Evolutionary conservation across 2,113 vertebrate species (phyloP), one percentile per base, ranked within the genome.

Genomic region (Phrynocephalus versicolor): DNA sequence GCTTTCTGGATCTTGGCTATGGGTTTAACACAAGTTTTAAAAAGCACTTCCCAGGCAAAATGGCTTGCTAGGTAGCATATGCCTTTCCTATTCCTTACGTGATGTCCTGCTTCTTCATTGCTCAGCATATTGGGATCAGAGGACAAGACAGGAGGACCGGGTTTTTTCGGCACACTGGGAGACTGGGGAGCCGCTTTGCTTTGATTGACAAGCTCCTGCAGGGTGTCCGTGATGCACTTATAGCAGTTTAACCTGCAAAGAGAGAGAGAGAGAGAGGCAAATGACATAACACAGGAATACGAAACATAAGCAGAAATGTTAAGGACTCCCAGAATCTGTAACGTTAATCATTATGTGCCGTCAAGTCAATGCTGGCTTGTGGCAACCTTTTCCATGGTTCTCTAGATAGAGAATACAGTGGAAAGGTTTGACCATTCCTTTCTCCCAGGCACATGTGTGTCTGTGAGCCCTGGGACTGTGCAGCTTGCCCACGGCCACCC

Each of bases 71-170:
- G 0, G 51, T 65, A 62, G 39, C 41, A 2, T 33, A 25, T 57
- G 57, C 33, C 27, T 37, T 41, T 0, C 6, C 0, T 21, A 0
- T 65, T 79, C 82, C 98, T 97, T 96, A 99, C 99, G 16, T 99
- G 98, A 33, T 98, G 97, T 0, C 98, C 97, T 8, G 98, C 98
- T 93, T 99, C 99, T 94, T 99, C 98, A 30, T 99, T 99, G 88
- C 98, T 99, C 79, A 99, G 96, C 98, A 99, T 99, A 89, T 99
- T 99, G 64, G 99, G 98, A 89, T 99, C 99, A 30, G 98, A 99
- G 58, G 98, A 98, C 92, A 99, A 94, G 60, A 99, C 96, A 0
- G 98, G 99, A 85, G 99, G 98, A 37, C 99, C 99, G 0, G 99
- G 98, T 81, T 99, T 99, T 91, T 99, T 99, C 2, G 99, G 99